Base-by-base conservation (phyloP, 2,888 invertebrate species). In the Athetis lepigone region DNA sequence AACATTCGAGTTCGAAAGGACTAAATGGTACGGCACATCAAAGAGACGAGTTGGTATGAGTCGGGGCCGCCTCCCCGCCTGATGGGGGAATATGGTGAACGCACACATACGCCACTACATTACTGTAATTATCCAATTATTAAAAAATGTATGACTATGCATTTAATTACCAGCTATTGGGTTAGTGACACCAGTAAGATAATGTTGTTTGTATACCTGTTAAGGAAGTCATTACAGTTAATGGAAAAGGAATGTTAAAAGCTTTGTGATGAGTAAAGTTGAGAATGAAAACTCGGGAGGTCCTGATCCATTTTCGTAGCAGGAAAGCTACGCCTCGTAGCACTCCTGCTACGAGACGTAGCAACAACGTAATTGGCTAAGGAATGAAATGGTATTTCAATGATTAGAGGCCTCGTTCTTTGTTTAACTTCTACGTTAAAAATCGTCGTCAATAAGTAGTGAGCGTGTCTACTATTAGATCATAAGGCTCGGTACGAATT, bases 61-160 rank as follows among this genome's bases (percentile, higher is more conserved):
- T 67, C 23, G 67, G 83, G 79, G 78, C 60, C 46, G 58, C 74
- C 80, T 70, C 83, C 84, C 84, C 84, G 60, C 80, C 79, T 79
- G 71, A 70, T 83, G 81, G 88, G 87, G 88, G 88, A 90, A 92
- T 89, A 91, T 90, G 89, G 88, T 87, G 88, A 88, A 90, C 89
- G 85, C 88, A 90, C 91, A 90, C 70, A 75, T 61, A 70, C 92
- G 77, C 86, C 85, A 86, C 88, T 90, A 92, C 93, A 93, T 94
- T 93, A 93, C 89, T 88, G 89, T 94, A 94, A 94, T 93, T 92
- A 94, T 92, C 89, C 90, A 91, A 93, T 92, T 93, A 93, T 87
- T 82, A 81, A 86, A 89, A 83, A 87, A 83, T 83, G 82, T 83
- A 79, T 82, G 80, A 86, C 83, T 76, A 75, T 80, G 74, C 82